phyloP scores from a whole-genome alignment of 1,140 invertebrate genomes.

The Plutomurus gul region DNA sequence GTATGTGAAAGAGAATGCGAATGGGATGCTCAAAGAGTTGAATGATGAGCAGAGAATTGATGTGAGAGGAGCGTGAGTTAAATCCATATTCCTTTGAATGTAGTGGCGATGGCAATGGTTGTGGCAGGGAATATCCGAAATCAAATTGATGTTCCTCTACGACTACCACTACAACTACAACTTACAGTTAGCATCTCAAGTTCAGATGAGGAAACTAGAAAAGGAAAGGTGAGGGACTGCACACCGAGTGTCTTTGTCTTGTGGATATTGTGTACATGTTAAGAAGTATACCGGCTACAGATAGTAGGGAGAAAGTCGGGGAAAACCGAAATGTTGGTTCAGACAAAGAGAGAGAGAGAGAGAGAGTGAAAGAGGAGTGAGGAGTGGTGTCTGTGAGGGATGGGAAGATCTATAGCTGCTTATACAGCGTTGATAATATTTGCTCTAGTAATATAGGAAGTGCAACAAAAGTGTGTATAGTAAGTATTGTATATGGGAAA shows the following conservation, averaged over 20 bases:
- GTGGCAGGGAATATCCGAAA: neutral
- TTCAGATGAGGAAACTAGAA: neutral
- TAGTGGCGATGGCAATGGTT: conserved; percentile 9
- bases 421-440: too few relatives aligned
- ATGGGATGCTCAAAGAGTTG: neutral
- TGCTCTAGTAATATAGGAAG: too few relatives aligned
- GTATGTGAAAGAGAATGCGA: neutral
- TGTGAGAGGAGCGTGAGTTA: conserved; percentile 19
- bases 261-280: neutral
- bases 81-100: conserved; percentile 8
- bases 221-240: neutral
- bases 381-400: too few relatives aligned
- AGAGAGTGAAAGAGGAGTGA: too few relatives aligned
- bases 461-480: too few relatives aligned
- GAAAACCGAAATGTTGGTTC: too few relatives aligned
- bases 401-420: too few relatives aligned
- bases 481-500: too few relatives aligned
- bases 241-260: neutral
- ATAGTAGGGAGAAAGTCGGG: too few relatives aligned
- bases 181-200: neutral
- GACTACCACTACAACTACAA: too few relatives aligned
- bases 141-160: conserved; percentile 14
- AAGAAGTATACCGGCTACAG: too few relatives aligned
- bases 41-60: conserved; percentile 20
- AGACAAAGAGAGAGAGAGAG: too few relatives aligned